A percentile compares a stretch with the other conserved stretches of the same genome.
These are phyloP conservation scores for Balaeniceps rex DNA, from an alignment of 2,113 vertebrate genomes.

Conservation along the genomic window DNA sequence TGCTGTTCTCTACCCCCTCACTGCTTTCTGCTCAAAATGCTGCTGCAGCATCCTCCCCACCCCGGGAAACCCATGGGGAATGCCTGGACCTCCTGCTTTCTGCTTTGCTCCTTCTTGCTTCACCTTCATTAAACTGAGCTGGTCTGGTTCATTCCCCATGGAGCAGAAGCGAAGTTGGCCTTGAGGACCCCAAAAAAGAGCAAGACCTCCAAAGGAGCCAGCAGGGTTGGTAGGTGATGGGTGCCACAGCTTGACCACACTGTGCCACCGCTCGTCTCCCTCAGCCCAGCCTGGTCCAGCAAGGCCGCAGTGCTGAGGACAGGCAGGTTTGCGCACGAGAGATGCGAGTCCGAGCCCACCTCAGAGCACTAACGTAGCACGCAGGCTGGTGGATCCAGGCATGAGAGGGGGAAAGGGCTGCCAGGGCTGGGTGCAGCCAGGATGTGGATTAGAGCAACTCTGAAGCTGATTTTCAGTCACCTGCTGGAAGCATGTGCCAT, in stretches of 20 bases:
- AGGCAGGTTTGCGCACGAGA: not conserved
- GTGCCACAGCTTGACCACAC: not conserved
- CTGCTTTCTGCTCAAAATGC: not conserved
- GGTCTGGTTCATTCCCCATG: not conserved
- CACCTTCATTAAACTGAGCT: not conserved
- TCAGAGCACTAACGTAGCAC: rapidly evolving
- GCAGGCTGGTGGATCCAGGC: not conserved
- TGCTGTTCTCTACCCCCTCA: not conserved
- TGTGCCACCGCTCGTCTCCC: not conserved
- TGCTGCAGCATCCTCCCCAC: not conserved
- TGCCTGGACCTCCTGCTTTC: not conserved
- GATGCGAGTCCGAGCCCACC: not conserved
- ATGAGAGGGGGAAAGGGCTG: not conserved
- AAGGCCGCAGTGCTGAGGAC: rapidly evolving
- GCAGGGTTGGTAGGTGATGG: not conserved
- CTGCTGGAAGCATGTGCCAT: not conserved
- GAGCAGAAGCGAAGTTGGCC: not conserved
- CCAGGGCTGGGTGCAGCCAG: not conserved
- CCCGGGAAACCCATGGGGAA: rapidly evolving
- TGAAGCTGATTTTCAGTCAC: not conserved
- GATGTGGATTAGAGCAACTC: not conserved
- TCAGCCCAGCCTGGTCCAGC: not conserved
- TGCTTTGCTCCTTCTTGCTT: not conserved
- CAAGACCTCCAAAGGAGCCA: not conserved
- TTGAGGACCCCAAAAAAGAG: not conserved